A percentile compares a stretch with the other conserved stretches of the same genome.
Evolutionary conservation across 2,797 vertebrate genomes (phyloP).

Genomic region (Gila robusta): DNA sequence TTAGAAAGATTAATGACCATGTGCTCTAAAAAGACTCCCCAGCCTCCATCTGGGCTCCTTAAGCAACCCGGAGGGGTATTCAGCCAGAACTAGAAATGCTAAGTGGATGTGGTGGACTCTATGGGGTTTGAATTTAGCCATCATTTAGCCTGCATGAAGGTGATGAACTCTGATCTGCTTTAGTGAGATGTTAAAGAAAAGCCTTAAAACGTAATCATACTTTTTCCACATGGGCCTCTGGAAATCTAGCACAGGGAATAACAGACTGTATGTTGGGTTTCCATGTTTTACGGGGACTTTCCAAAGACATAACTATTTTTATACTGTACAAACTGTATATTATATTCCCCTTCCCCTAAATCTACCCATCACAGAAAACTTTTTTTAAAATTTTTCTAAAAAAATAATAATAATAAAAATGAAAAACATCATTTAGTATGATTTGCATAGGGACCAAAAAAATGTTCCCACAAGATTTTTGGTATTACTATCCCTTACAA

Average conservation of each 20-base stretch:
- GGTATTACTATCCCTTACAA: too few relatives aligned
- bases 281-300: too few relatives aligned
- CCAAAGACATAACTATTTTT: too few relatives aligned
- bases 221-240: constrained; percentile 11
- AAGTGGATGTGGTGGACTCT: constrained; percentile 70
- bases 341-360: too few relatives aligned
- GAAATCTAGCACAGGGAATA: constrained; percentile 6
- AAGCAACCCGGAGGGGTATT: constrained; percentile 69
- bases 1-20: constrained; percentile 78
- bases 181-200: constrained; percentile 48
- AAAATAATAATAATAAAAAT: too few relatives aligned
- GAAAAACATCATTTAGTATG: too few relatives aligned
- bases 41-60: constrained; percentile 63
- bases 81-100: constrained; percentile 71
- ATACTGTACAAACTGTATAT: too few relatives aligned
- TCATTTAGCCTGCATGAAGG: constrained; percentile 60
- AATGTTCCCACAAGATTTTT: not conserved
- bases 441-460: not conserved
- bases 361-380: too few relatives aligned
- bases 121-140: constrained; percentile 67
- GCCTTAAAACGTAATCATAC: constrained; percentile 41
- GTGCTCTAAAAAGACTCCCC: constrained; percentile 67
- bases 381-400: too few relatives aligned
- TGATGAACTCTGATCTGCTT: constrained; percentile 54
- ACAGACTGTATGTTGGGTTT: not conserved